Evolutionary conservation across 1,140 invertebrate genomes (phyloP), one percentile per base, ranked within the genome.

Genomic region (Arion vulgaris): DNA sequence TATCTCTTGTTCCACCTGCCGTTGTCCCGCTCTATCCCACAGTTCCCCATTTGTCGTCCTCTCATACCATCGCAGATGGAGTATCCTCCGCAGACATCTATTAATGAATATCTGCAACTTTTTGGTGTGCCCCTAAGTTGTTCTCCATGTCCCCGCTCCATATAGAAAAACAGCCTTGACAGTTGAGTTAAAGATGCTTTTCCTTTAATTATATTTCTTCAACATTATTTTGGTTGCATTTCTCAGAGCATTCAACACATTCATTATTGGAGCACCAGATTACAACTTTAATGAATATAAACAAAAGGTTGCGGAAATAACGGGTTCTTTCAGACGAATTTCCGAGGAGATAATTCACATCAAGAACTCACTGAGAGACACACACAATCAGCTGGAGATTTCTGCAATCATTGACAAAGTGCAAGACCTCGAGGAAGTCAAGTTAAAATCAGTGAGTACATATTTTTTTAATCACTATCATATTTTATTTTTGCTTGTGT

Each of bases 331-430:
- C 38, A 15, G 39, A 11, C 1, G 39, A 39, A 81, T 81, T 11
- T 81, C 80, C n/a, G 80, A 81, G 41, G 80, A 81, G 39, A 81
- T 81, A 5, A 81, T 81, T 36, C 80, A 81, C 32, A 81, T 81
- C 28, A 81, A 81, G 34, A 81, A 73, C 39, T 81, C 80, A 4
- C 45, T 81, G 32, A 73, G n/a, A 74, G 80, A 81, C 49, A 81
- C 80, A 11, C 80, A 81, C 49, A 72, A 81, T 28, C 38, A 81
- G 49, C 69, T n/a, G 23, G 69, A 74, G 34, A 81, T 81, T 57
- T 7, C 80, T n/a, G 80, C 71, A 1, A 51, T 81, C 49, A 81
- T 81, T 74, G 80, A 81, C 17, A 81, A 81, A 57, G 39, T 81
- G 17, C 80, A 81, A 69, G 80, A 81, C 0, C 39, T 81, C 15